These are phyloP conservation scores for Platycnemis pennipes DNA, from an alignment of 2,888 invertebrate genomes.

Conservation along the genomic window DNA sequence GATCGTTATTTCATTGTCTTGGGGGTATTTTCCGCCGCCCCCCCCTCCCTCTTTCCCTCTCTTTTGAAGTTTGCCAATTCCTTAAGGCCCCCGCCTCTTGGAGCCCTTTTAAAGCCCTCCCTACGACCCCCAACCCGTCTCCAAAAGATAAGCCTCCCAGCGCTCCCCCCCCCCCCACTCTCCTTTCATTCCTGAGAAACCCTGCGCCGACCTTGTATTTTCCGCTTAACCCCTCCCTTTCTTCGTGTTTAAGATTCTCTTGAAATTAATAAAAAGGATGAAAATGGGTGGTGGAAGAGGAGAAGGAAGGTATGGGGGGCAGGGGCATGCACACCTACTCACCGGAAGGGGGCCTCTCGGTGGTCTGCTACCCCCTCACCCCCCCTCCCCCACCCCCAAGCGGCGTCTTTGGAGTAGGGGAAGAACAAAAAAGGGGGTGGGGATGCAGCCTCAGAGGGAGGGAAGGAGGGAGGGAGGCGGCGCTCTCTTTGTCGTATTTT, in stretches of 20 bases:
- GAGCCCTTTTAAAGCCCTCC: background rate
- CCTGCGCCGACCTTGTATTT: slow-evolving; percentile 62
- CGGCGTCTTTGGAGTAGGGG: background rate
- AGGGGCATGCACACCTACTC: background rate
- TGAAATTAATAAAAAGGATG: slow-evolving; percentile 65
- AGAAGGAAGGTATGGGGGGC: background rate
- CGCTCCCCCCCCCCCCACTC: slow-evolving; percentile 69
- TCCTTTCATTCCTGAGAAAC: slow-evolving; percentile 68
- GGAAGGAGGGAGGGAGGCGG: background rate
- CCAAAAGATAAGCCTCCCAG: slow-evolving; percentile 66
- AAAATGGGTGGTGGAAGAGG: background rate
- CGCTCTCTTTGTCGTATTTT: slow-evolving; percentile 30
- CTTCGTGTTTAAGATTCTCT: slow-evolving; percentile 70
- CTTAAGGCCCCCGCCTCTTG: background rate
- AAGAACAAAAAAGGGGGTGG: background rate
- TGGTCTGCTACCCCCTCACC: background rate
- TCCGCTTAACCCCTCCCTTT: slow-evolving; percentile 66
- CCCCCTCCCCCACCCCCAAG: no score
- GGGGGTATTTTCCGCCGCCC: slow-evolving; percentile 69
- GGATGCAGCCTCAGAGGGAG: background rate
- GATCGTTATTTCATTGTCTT: slow-evolving; percentile 67
- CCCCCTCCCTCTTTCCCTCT: slow-evolving; percentile 67
- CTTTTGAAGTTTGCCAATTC: slow-evolving; percentile 47
- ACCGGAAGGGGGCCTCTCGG: no score
- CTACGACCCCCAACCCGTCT: slow-evolving; percentile 71